Percentiles rank a stretch among this genome's conserved stretches.
phyloP scores from a whole-genome alignment of 2,113 vertebrate genomes.

The Mus pahari region DNA sequence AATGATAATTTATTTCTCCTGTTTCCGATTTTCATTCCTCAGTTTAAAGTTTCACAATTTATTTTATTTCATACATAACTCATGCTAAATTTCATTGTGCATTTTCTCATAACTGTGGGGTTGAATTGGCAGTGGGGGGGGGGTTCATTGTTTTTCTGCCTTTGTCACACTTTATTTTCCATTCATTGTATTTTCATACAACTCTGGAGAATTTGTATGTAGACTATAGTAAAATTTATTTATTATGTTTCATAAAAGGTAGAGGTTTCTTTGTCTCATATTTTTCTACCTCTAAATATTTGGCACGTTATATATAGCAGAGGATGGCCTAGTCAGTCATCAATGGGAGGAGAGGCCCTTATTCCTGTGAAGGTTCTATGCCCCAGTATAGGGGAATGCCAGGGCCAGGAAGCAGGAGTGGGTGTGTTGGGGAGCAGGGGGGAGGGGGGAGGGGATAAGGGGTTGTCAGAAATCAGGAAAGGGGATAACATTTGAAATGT shows the following conservation, averaged over 20 bases:
- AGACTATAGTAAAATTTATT: not conserved
- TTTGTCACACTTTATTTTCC: constrained; percentile 61
- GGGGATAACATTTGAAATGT: too few species aligned
- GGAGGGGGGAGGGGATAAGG: too few species aligned
- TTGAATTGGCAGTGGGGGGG: too few species aligned
- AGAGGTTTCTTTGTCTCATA: not conserved
- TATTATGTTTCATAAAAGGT: not conserved
- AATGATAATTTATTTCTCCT: not conserved
- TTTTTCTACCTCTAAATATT: not conserved
- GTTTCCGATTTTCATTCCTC: not conserved
- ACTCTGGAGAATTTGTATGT: constrained; percentile 16
- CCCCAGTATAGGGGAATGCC: too few species aligned
- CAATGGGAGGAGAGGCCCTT: too few species aligned
- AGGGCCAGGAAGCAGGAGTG: too few species aligned
- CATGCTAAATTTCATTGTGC: constrained; percentile 34
- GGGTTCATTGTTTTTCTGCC: constrained; percentile 30
- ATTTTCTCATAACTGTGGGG: not conserved
- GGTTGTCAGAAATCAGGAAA: too few species aligned
- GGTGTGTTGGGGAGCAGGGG: too few species aligned
- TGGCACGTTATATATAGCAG: not conserved
- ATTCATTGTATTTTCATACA: constrained; percentile 13
- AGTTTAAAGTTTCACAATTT: constrained; percentile 19
- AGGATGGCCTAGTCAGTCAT: too few species aligned
- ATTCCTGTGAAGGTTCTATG: too few species aligned
- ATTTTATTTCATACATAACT: not conserved